phyloP scores from a whole-genome alignment of 2,888 invertebrate species.

The Cataglyphis livida region DNA sequence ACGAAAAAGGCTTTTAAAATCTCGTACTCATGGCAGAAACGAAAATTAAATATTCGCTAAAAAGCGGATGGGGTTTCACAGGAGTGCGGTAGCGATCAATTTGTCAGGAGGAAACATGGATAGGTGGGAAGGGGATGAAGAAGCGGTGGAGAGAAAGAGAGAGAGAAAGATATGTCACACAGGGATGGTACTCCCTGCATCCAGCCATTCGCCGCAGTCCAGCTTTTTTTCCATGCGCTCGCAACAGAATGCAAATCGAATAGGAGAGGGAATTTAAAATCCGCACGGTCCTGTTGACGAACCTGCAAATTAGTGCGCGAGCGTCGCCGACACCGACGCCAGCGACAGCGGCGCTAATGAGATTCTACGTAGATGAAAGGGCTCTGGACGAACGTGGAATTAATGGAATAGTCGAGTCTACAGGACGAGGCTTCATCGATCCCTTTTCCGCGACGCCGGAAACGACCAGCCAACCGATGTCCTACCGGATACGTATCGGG shows the following conservation, averaged over 20 bases:
- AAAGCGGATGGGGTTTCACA: constrained; percentile 40
- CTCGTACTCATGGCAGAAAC: constrained; percentile 39
- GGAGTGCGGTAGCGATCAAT: constrained; percentile 39
- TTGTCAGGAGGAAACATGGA: constrained; percentile 31
- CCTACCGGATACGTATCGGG: constrained; percentile 39
- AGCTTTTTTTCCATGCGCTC: constrained; percentile 41
- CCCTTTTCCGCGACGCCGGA: constrained; percentile 40
- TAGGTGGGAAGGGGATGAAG: not conserved
- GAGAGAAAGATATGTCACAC: constrained; percentile 29
- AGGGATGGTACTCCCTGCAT: constrained; percentile 22
- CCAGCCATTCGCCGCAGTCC: constrained; percentile 31
- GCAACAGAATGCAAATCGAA: constrained; percentile 57
- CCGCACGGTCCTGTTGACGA: constrained; percentile 54
- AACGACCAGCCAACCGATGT: constrained; percentile 35
- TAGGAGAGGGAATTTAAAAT: constrained; percentile 58
- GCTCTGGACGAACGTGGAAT: constrained; percentile 68
- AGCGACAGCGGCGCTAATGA: constrained; percentile 65
- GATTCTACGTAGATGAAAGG: constrained; percentile 72
- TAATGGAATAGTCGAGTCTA: constrained; percentile 72
- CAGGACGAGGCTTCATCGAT: constrained; percentile 56
- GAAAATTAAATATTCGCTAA: constrained; percentile 53
- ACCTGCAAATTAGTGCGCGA: constrained; percentile 57
- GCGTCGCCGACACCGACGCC: constrained; percentile 53
- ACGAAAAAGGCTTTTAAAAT: constrained; percentile 46
- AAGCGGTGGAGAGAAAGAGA: not conserved